Evolutionary conservation across 2,888 invertebrate species (phyloP).

Genomic region (Protodeltote pygarga): DNA sequence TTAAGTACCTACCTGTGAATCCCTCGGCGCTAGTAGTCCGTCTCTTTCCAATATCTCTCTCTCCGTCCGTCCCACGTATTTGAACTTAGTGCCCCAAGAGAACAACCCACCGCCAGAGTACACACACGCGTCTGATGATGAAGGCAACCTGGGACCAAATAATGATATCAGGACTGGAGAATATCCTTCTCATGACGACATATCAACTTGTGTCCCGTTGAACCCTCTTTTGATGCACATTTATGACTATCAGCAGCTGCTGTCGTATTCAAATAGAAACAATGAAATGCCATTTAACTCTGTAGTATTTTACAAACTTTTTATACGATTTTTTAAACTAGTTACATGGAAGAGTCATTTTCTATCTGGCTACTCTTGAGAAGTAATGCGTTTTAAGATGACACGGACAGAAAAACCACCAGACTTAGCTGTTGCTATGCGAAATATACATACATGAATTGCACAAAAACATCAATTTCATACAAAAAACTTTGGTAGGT

Average conservation of each 20-base stretch:
- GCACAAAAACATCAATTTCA: neutral
- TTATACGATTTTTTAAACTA: no score
- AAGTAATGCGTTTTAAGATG: no score
- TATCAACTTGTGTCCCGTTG: no score
- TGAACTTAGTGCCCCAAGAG: slow-evolving; percentile 97
- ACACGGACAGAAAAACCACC: no score
- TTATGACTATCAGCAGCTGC: no score
- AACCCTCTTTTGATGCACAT: no score
- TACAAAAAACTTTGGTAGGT: neutral
- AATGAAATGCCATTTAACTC: no score
- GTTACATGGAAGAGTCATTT: no score
- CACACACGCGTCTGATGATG: slow-evolving; percentile 95
- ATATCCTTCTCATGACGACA: neutral
- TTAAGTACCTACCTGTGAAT: slow-evolving; percentile 86
- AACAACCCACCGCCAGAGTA: slow-evolving; percentile 96
- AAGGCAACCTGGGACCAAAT: slow-evolving; percentile 89
- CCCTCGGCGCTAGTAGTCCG: slow-evolving; percentile 84
- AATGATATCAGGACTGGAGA: neutral
- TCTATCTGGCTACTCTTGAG: no score
- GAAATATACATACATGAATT: neutral
- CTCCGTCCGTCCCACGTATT: slow-evolving; percentile 97
- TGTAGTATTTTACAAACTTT: no score
- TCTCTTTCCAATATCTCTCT: slow-evolving; percentile 95
- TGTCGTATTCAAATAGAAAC: no score
- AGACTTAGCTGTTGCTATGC: no score